These are phyloP conservation scores for Danio jaintianensis DNA, from an alignment of 2,797 vertebrate species.

Conservation along the genomic window DNA sequence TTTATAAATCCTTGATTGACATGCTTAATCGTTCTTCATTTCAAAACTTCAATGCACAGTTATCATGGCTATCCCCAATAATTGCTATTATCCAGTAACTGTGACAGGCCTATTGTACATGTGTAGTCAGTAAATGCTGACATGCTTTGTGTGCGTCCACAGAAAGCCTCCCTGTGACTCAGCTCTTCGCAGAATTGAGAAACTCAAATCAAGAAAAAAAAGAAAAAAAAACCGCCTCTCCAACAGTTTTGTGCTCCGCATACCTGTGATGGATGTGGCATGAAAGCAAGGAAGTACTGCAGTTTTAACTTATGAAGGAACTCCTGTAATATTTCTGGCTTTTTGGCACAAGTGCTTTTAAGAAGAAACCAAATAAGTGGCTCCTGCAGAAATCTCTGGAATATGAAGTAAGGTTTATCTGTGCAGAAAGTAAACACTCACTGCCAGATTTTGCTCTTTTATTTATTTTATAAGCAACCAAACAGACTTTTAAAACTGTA, in stretches of 20 bases:
- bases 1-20: too few species aligned
- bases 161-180: constrained; percentile 37
- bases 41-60: too few species aligned
- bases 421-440: not conserved
- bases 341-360: not conserved
- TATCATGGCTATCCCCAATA: not conserved
- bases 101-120: too few species aligned
- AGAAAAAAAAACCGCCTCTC: not conserved
- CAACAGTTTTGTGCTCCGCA: not conserved
- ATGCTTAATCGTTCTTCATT: too few species aligned
- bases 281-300: not conserved
- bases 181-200: constrained; percentile 31
- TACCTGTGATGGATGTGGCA: not conserved
- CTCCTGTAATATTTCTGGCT: not conserved
- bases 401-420: constrained; percentile 21
- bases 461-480: not conserved
- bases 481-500: not conserved
- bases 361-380: not conserved
- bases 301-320: not conserved
- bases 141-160: constrained; percentile 14
- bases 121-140: not conserved
- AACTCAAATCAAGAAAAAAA: not conserved
- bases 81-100: not conserved
- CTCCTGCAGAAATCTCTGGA: not conserved
- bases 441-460: constrained; percentile 15